Base-by-base conservation (phyloP, 2,888 invertebrate genomes). In the Atethmia centrago region DNA sequence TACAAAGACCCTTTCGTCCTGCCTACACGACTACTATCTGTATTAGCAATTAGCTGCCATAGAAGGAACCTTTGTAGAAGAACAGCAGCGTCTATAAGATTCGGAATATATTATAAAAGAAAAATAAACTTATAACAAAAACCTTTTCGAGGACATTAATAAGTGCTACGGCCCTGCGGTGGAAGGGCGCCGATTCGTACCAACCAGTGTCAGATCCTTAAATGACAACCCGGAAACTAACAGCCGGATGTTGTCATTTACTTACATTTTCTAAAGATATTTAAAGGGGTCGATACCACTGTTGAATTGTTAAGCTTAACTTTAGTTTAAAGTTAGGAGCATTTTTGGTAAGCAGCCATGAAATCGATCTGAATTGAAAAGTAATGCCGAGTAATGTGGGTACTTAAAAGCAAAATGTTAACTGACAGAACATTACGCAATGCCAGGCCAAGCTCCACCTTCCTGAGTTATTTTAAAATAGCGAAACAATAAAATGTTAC, bases 171-270 rank as follows among this genome's bases (percentile, higher is more conserved):
- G 68, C 75, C 72, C 72, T 74, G 68, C 74, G 19, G 55, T 85
- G 85, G 62, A 77, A 81, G 85, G 86, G 86, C 78, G 86, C 79
- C 85, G 84, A 80, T 77, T 86, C 89, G 91, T 91, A 90, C 91
- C 91, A 91, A 82, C 85, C 90, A 67, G 90, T 90, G 87, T 82
- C 78, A 74, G 87, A 86, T 82, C 88, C 85, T 86, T 79, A 79
- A 83, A 74, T 69, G 64, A 77, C 72, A 70, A 80, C 70, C 84
- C 81, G 80, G 80, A 87, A 82, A 58, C 58, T 45, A 64, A 63
- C 65, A 49, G 19, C 40, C 55, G 40, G 14, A 65, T 67, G 47
- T 76, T 74, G 65, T 64, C 62, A 69, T 79, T 79, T 73, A 75
- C 53, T 75, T 76, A 61, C 49, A 68, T 71, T 74, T 77, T 67